Percentiles rank a stretch among this genome's conserved stretches.
Evolutionary conservation across 2,888 invertebrate species (phyloP).

Genomic region (Agrotis ipsilon): DNA sequence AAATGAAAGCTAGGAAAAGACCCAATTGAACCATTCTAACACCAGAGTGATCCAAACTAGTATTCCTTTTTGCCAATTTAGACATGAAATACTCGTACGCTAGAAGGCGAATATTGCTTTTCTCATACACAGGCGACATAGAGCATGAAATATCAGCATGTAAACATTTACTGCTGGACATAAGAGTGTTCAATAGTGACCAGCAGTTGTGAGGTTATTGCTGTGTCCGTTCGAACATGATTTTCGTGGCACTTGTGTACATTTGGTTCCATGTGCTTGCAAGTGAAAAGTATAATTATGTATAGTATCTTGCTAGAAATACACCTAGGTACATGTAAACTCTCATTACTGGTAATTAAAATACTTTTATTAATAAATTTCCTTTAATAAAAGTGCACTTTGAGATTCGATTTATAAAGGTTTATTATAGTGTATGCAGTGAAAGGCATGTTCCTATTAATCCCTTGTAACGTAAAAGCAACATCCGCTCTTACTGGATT

Average conservation of each 20-base stretch:
- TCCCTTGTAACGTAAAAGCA: no score
- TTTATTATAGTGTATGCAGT: background rate
- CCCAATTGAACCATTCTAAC: background rate
- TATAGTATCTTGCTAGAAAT: no score
- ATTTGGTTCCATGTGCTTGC: conserved; percentile 12
- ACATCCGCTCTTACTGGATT: no score
- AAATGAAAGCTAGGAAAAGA: no score
- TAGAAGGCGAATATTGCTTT: conserved; percentile 30
- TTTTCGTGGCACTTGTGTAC: background rate
- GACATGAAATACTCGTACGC: background rate
- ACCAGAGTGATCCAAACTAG: background rate
- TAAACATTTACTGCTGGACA: conserved; percentile 28
- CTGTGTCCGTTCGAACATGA: conserved; percentile 5
- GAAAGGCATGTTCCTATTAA: background rate
- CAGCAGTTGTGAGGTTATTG: conserved; percentile 20
- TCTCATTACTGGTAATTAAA: conserved; percentile 3
- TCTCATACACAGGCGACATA: conserved; percentile 1
- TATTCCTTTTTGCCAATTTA: conserved; percentile 11
- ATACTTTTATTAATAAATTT: conserved; percentile 15
- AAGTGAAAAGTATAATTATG: background rate
- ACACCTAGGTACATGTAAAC: no score
- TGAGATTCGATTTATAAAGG: background rate
- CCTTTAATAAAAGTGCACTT: background rate
- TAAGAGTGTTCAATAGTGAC: conserved; percentile 1
- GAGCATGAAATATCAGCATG: conserved; percentile 28